Percentiles rank a stretch among this genome's conserved stretches.
phyloP scores from a whole-genome alignment of 2,797 vertebrate genomes.

The Phoeniculus purpureus region DNA sequence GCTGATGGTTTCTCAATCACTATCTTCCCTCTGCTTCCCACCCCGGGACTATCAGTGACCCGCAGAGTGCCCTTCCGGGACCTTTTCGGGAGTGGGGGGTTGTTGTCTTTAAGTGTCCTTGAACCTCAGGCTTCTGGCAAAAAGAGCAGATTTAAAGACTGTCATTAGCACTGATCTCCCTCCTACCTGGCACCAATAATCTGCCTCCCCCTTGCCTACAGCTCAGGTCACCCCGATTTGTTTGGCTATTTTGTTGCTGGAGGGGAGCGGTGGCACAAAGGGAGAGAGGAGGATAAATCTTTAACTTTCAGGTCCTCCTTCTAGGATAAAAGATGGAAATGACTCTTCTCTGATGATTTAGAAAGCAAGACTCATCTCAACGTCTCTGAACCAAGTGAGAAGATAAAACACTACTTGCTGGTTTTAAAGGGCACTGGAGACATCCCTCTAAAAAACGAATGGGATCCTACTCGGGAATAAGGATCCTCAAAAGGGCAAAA shows the following conservation, averaged over 20 bases:
- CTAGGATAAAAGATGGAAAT: neutral
- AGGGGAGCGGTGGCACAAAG: no score
- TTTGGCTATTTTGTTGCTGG: no score
- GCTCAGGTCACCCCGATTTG: neutral
- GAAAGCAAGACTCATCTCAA: neutral
- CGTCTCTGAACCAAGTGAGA: neutral
- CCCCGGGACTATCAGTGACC: neutral
- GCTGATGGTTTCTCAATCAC: neutral
- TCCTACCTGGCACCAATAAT: neutral
- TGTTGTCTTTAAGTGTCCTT: neutral
- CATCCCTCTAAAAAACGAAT: neutral
- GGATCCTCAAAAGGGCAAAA: neutral
- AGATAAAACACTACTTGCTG: accelerated
- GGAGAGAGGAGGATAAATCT: neutral
- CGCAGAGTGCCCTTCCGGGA: neutral
- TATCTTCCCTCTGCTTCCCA: neutral
- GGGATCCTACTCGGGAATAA: neutral
- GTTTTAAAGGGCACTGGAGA: neutral
- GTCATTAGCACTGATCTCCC: neutral
- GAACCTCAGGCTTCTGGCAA: neutral
- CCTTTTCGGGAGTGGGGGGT: neutral
- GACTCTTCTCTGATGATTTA: neutral
- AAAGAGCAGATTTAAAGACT: neutral
- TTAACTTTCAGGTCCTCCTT: neutral
- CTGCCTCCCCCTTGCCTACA: neutral